phyloP scores from a whole-genome alignment of 2,888 invertebrate species.

The Andrena bicolor region DNA sequence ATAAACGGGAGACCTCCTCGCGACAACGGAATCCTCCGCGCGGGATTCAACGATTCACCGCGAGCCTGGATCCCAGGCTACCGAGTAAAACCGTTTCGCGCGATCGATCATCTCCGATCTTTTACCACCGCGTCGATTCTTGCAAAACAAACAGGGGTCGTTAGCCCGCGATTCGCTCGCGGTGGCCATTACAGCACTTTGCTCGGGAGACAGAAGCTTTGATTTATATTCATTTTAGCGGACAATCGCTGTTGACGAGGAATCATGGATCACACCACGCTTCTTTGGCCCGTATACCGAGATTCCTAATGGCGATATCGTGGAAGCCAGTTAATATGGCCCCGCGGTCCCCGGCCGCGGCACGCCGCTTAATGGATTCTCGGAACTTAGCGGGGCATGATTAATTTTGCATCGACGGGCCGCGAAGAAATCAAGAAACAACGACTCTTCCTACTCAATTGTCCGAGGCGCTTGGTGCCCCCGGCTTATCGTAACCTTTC shows the following conservation, averaged over 20 bases:
- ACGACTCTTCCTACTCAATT: slow-evolving; percentile 9
- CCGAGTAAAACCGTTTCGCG: not conserved
- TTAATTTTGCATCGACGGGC: slow-evolving; percentile 80
- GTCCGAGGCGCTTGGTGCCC: not conserved
- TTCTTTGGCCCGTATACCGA: slow-evolving; percentile 62
- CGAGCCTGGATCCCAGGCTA: too few species aligned
- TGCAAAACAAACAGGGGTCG: slow-evolving; percentile 17
- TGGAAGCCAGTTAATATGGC: slow-evolving; percentile 59
- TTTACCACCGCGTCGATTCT: not conserved
- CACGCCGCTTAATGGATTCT: slow-evolving; percentile 81
- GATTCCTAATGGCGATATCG: slow-evolving; percentile 74
- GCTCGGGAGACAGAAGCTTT: slow-evolving; percentile 34
- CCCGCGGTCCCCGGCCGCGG: slow-evolving; percentile 45
- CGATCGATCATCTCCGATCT: slow-evolving; percentile 29
- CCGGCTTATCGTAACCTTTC: slow-evolving; percentile 1
- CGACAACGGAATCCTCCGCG: not conserved
- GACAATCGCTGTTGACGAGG: slow-evolving; percentile 64
- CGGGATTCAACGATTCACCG: not conserved
- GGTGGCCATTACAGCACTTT: slow-evolving; percentile 33
- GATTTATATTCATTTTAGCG: slow-evolving; percentile 71
- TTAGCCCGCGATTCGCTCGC: slow-evolving; percentile 34
- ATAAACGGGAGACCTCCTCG: slow-evolving; percentile 2
- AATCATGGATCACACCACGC: slow-evolving; percentile 44
- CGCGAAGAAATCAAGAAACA: slow-evolving; percentile 58
- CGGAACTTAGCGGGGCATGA: slow-evolving; percentile 81